Evolutionary conservation across 2,797 vertebrate genomes (phyloP).

Genomic region (Myotis planiceps): DNA sequence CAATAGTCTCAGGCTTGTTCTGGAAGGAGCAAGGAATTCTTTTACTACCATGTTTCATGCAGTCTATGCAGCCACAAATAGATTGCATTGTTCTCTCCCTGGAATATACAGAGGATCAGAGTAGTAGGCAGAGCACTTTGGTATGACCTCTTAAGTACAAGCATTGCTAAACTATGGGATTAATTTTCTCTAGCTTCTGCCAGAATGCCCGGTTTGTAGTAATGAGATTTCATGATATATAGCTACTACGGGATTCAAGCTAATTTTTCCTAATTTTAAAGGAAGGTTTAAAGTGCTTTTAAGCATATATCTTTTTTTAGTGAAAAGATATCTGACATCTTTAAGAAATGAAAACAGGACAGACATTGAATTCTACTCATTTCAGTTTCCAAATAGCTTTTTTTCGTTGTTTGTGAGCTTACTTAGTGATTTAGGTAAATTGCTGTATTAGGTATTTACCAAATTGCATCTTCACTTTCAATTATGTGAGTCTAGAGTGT

Average conservation of each 20-base stretch:
- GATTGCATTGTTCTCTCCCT: not conserved
- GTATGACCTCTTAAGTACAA: constrained; percentile 32
- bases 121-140: not conserved
- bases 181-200: constrained; percentile 54
- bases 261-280: constrained; percentile 76
- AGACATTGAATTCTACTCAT: not conserved
- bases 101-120: not conserved
- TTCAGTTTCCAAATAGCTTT: not conserved
- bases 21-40: not conserved
- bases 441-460: not conserved
- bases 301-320: not conserved
- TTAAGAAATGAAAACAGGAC: not conserved
- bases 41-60: not conserved
- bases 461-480: not conserved
- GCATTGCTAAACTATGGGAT: accelerated
- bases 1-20: not conserved
- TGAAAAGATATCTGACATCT: not conserved
- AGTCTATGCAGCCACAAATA: not conserved
- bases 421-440: not conserved
- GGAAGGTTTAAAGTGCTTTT: constrained; percentile 20
- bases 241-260: constrained; percentile 58
- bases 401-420: not conserved
- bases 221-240: constrained; percentile 62
- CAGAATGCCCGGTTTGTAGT: constrained; percentile 61
- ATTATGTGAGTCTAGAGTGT: not conserved